Conservation (phyloP, 1,140 invertebrate genomes). For the Drosophila ercepeae region DNA sequence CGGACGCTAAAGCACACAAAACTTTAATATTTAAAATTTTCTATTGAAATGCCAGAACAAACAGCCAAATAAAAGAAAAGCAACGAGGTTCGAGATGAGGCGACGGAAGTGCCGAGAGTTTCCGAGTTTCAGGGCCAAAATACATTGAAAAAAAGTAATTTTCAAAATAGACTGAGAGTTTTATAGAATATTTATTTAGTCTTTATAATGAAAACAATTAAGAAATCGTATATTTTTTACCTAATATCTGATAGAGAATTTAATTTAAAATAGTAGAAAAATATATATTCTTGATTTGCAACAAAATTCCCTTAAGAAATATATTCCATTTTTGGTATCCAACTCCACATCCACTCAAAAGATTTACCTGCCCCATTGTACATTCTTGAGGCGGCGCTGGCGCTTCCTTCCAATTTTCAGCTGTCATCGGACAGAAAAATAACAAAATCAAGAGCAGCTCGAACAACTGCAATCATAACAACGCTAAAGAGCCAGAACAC, state of each 20-base stretch:
- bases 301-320: too few species aligned
- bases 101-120: conserved; percentile 59
- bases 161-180: background rate
- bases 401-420: conserved; percentile 59
- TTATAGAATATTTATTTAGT: too few species aligned
- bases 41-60: conserved; percentile 54
- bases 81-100: conserved; percentile 20
- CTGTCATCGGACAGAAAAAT: conserved; percentile 58
- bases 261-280: too few species aligned
- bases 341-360: too few species aligned
- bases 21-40: conserved; percentile 69
- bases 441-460: conserved; percentile 33
- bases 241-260: too few species aligned
- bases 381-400: conserved; percentile 58
- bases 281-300: too few species aligned
- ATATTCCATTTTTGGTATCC: too few species aligned
- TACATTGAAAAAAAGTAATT: too few species aligned
- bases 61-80: conserved; percentile 18
- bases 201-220: too few species aligned
- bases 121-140: conserved; percentile 18
- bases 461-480: conserved; percentile 74
- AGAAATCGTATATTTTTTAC: too few species aligned
- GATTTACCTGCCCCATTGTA: conserved; percentile 33
- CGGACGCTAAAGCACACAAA: conserved; percentile 46
- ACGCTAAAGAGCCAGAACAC: conserved; percentile 75